These are phyloP conservation scores for Hirudo medicinalis DNA, from an alignment of 1,140 invertebrate genomes.

Conservation along the genomic window DNA sequence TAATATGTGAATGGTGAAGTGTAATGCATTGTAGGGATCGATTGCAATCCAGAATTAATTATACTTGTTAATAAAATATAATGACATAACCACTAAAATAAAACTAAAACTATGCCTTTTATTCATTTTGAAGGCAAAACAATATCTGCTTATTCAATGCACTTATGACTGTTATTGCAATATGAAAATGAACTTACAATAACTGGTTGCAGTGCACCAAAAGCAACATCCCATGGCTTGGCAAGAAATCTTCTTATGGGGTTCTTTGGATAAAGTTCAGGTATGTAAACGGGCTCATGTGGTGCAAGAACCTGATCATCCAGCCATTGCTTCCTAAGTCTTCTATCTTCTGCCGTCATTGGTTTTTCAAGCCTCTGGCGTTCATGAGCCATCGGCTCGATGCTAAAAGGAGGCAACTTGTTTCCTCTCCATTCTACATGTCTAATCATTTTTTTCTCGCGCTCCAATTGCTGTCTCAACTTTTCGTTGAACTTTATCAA, in stretches of 20 bases:
- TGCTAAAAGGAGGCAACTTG: conserved; percentile 32
- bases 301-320: conserved; percentile 35
- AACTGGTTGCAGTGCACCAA: conserved; percentile 24
- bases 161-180: not conserved
- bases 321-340: conserved; percentile 35
- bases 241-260: conserved; percentile 28
- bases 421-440: conserved; percentile 27
- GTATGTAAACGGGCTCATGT: conserved; percentile 33
- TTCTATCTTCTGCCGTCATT: conserved; percentile 35
- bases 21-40: not conserved
- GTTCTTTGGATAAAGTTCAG: conserved; percentile 30
- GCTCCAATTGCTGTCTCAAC: conserved; percentile 12
- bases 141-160: no score
- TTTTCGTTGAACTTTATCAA: conserved; percentile 19
- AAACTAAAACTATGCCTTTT: no score
- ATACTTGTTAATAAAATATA: not conserved
- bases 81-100: no score
- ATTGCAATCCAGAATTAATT: no score
- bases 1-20: not conserved
- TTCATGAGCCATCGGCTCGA: conserved; percentile 35
- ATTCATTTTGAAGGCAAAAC: no score
- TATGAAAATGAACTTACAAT: conserved; percentile 22
- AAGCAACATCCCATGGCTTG: conserved; percentile 26
- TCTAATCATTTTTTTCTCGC: conserved; percentile 22
- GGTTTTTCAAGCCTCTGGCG: conserved; percentile 29